Conservation (phyloP, 2,888 invertebrate genomes). For the Aplocera efformata region DNA sequence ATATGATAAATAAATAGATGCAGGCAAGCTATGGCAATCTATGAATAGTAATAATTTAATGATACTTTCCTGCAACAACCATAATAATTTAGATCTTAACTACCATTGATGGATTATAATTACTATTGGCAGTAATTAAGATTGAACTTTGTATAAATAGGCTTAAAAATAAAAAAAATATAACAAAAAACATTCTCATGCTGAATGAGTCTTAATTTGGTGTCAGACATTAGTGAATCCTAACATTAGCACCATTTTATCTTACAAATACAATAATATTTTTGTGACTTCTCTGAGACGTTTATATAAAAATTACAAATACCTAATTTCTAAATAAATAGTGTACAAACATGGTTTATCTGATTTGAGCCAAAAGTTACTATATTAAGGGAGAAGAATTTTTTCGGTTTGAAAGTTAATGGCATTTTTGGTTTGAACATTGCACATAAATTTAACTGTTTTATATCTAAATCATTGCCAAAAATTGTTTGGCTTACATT, state of each 20-base stretch:
- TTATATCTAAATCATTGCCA: slow-evolving; percentile 57
- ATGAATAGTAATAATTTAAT: slow-evolving; percentile 72
- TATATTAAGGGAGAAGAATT: slow-evolving; percentile 56
- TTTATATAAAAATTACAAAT: slow-evolving; percentile 79
- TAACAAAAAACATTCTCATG: slow-evolving; percentile 75
- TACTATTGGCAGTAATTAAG: slow-evolving; percentile 77
- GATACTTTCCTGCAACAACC: slow-evolving; percentile 74
- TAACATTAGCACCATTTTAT: slow-evolving; percentile 77
- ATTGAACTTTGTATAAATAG: slow-evolving; percentile 74
- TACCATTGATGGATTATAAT: slow-evolving; percentile 62
- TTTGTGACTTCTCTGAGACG: slow-evolving; percentile 79
- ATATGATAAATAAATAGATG: slow-evolving; percentile 74
- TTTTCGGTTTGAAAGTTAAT: slow-evolving; percentile 69
- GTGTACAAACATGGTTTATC: slow-evolving; percentile 66
- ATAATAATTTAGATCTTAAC: slow-evolving; percentile 54
- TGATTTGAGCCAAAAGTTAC: slow-evolving; percentile 75
- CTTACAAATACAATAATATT: slow-evolving; percentile 76
- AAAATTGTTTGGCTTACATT: slow-evolving; percentile 65
- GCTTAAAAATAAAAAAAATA: slow-evolving; percentile 76
- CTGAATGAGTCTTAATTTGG: slow-evolving; percentile 76
- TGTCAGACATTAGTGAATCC: slow-evolving; percentile 78
- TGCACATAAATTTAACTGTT: slow-evolving; percentile 71
- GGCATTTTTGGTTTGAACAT: slow-evolving; percentile 79
- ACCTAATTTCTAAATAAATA: slow-evolving; percentile 78
- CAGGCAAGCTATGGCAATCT: slow-evolving; percentile 79